Conservation (phyloP, 2,888 invertebrate species). For the Mythimna lalbum region DNA sequence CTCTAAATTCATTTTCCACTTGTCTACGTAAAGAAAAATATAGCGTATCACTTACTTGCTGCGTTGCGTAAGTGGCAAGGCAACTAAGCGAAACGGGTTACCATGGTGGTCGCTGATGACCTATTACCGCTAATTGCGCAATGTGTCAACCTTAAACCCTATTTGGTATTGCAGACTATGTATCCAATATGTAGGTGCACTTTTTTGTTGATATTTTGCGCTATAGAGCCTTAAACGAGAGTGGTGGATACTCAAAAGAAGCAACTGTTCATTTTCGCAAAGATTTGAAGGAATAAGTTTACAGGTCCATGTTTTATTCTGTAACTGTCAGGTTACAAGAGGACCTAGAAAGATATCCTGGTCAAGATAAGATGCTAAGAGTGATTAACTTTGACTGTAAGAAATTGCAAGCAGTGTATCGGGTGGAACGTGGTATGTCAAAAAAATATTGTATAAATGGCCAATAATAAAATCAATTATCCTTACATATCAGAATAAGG, state of each 20-base stretch:
- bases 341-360: not conserved
- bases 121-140: slow-evolving; percentile 55
- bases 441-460: not conserved
- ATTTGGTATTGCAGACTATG: slow-evolving; percentile 41
- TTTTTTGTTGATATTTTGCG: not conserved
- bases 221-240: not conserved
- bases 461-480: not conserved
- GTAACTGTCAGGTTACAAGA: not conserved
- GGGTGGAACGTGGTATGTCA: not conserved
- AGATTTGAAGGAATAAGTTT: not conserved
- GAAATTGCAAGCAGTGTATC: not conserved
- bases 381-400: not conserved
- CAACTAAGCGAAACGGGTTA: slow-evolving; percentile 58
- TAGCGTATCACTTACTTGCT: slow-evolving; percentile 22
- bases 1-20: slow-evolving; percentile 15
- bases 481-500: slow-evolving; percentile 54
- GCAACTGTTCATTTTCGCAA: not conserved
- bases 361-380: not conserved
- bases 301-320: no score
- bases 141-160: slow-evolving; percentile 56
- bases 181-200: not conserved
- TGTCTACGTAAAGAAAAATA: slow-evolving; percentile 31
- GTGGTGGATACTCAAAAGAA: no score
- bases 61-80: slow-evolving; percentile 50
- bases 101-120: slow-evolving; percentile 52